Conservation (phyloP, 2,797 vertebrate species). For the Dendrocincla tyrannina region DNA sequence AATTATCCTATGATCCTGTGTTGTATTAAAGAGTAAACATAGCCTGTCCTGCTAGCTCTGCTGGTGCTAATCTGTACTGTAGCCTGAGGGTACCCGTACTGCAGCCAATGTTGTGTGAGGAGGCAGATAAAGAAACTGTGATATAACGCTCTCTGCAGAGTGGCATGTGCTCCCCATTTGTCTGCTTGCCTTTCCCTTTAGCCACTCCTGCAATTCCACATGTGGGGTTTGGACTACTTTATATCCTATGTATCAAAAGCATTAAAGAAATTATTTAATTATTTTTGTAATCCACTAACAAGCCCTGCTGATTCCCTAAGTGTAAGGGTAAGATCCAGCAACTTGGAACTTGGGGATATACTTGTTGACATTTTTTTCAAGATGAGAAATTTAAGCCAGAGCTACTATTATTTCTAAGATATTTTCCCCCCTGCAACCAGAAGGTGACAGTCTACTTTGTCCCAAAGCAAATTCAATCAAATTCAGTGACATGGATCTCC, state of each 20-base stretch:
- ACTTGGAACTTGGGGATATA: not conserved
- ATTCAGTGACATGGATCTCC: not conserved
- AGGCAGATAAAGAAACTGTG: not conserved
- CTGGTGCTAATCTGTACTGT: not conserved
- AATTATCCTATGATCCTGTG: not conserved
- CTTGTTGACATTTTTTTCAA: not conserved
- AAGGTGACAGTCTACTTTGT: not conserved
- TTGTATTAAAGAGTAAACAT: not conserved
- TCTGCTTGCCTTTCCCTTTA: not conserved
- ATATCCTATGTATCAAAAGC: not conserved
- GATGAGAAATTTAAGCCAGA: not conserved
- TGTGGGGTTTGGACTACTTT: not conserved
- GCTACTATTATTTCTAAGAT: not conserved
- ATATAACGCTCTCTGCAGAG: not conserved
- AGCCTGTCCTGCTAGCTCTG: not conserved
- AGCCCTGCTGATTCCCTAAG: not conserved
- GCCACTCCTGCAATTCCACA: not conserved
- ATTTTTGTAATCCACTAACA: not conserved
- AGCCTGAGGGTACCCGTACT: not conserved
- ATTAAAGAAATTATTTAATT: not conserved
- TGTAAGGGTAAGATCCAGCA: not conserved
- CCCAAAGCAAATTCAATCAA: not conserved
- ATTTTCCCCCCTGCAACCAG: not conserved
- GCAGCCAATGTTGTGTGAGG: not conserved
- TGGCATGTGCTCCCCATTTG: not conserved